A percentile compares a stretch with the other conserved stretches of the same genome.
phyloP scores from a whole-genome alignment of 2,888 invertebrate species.

The Heteromyza rotundicornis region DNA sequence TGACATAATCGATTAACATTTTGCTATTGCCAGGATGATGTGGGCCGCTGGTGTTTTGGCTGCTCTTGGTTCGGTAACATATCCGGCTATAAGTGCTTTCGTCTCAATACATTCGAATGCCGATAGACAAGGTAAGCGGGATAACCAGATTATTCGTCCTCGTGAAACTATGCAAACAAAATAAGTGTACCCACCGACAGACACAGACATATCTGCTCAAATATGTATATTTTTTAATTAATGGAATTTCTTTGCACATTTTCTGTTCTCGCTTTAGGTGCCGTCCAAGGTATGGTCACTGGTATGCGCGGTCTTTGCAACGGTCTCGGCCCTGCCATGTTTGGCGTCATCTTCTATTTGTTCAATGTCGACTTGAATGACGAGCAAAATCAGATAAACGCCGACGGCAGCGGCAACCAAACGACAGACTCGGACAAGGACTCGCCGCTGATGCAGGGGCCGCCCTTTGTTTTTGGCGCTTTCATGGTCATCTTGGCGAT shows the following conservation, averaged over 20 bases:
- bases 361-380: slow-evolving; percentile 97
- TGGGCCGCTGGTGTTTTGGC: slow-evolving; percentile 98
- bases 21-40: slow-evolving; percentile 87
- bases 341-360: slow-evolving; percentile 96
- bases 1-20: background rate
- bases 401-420: slow-evolving; percentile 29
- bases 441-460: slow-evolving; percentile 88
- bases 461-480: slow-evolving; percentile 98
- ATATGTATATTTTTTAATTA: slow-evolving; percentile 8
- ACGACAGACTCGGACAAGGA: slow-evolving; percentile 60
- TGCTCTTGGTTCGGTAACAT: slow-evolving; percentile 94
- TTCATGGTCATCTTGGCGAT: slow-evolving; percentile 95
- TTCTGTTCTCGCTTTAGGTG: too few species aligned
- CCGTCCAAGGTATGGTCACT: slow-evolving; percentile 97
- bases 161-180: too few species aligned
- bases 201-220: too few species aligned
- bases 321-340: slow-evolving; percentile 97
- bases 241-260: too few species aligned
- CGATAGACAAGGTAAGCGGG: slow-evolving; percentile 86
- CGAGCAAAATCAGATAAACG: slow-evolving; percentile 62
- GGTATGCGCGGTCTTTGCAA: slow-evolving; percentile 98
- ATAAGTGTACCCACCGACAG: too few species aligned
- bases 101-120: slow-evolving; percentile 96
- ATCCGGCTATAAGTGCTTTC: slow-evolving; percentile 98
- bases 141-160: too few species aligned